phyloP scores from a whole-genome alignment of 2,113 vertebrate species.

The Panurus biarmicus region DNA sequence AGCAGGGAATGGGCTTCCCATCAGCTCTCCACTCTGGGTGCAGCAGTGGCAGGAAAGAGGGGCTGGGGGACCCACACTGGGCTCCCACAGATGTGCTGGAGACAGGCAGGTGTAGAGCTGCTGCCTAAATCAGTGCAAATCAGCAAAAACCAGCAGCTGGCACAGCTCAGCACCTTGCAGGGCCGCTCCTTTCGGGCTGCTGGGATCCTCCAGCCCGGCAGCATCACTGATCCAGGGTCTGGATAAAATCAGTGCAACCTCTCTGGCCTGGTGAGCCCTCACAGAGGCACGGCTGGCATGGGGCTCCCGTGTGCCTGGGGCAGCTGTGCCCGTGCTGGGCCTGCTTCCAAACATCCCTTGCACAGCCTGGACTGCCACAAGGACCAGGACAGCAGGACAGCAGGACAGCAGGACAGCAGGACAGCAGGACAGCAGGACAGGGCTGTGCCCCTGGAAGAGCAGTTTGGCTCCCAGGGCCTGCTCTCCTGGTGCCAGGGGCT shows the following conservation, averaged over 20 bases:
- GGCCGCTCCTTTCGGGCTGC: not conserved
- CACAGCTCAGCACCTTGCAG: not conserved
- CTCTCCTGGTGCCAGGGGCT: not conserved
- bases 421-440: not conserved
- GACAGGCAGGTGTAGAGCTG: not conserved
- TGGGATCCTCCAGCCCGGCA: fast-evolving
- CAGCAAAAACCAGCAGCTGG: not conserved
- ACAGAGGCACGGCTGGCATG: fast-evolving
- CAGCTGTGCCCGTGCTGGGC: not conserved
- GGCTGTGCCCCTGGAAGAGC: not conserved
- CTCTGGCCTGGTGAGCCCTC: fast-evolving
- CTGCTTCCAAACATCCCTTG: not conserved
- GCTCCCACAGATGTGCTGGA: not conserved
- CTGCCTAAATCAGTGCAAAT: not conserved
- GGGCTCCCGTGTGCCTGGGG: fast-evolving
- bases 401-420: not conserved
- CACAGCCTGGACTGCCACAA: not conserved
- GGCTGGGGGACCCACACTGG: not conserved
- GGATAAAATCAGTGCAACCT: not conserved
- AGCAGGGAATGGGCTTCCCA: not conserved
- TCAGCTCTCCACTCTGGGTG: not conserved
- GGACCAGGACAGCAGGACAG: not conserved
- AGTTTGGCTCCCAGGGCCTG: not conserved
- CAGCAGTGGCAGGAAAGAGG: not conserved
- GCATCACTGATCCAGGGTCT: fast-evolving